A percentile compares a stretch with the other conserved stretches of the same genome.
Conservation (phyloP, 1,140 invertebrate species). For the Copidosoma floridanum region DNA sequence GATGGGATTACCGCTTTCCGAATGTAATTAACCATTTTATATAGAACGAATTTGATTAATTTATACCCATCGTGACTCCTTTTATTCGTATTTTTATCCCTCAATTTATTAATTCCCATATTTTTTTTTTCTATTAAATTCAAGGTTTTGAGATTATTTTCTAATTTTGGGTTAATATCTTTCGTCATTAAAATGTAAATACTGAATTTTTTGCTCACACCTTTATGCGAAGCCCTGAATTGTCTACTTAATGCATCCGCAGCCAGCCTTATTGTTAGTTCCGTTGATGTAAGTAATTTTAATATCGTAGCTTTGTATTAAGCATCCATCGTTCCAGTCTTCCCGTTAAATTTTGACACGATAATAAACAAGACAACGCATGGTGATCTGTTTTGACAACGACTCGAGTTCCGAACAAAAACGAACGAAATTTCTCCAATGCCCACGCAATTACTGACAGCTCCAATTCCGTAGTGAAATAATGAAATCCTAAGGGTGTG, state of each 20-base stretch:
- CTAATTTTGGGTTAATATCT: no score
- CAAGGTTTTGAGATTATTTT: no score
- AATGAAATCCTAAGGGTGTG: constrained; percentile 40
- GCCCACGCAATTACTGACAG: constrained; percentile 45
- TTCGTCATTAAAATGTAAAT: no score
- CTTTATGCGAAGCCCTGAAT: no score
- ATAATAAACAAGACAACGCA: constrained; percentile 44
- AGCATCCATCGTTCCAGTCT: constrained; percentile 30
- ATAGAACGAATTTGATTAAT: no score
- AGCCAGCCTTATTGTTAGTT: constrained; percentile 31
- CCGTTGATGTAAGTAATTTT: constrained; percentile 32
- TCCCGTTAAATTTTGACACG: neutral
- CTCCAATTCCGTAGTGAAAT: constrained; percentile 48
- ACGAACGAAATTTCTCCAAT: constrained; percentile 41
- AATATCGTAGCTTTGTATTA: constrained; percentile 32
- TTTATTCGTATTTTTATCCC: no score
- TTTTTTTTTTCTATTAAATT: no score
- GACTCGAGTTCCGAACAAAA: constrained; percentile 44
- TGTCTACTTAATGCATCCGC: constrained; percentile 30
- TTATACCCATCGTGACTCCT: no score
- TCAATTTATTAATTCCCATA: no score
- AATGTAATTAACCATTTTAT: no score
- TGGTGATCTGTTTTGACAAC: constrained; percentile 49
- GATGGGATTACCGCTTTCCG: no score
- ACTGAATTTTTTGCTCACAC: no score